Conservation (phyloP, 2,888 invertebrate species). For the Aethes cnicana region DNA sequence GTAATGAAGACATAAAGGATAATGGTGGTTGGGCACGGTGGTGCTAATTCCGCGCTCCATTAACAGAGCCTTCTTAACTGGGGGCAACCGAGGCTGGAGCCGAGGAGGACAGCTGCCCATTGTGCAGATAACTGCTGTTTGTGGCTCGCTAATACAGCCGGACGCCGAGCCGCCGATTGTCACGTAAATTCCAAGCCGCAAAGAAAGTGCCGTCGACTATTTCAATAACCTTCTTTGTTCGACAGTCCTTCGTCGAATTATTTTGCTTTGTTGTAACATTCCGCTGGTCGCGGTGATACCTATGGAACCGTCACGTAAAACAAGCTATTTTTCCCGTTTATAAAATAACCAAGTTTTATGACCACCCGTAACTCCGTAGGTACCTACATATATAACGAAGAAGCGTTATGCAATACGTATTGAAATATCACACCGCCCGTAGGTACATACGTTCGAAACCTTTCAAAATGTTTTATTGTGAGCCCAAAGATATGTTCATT, state of each 20-base stretch:
- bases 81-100: slow-evolving; percentile 49
- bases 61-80: slow-evolving; percentile 60
- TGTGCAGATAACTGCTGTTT: slow-evolving; percentile 50
- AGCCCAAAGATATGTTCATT: slow-evolving; percentile 50
- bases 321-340: slow-evolving; percentile 3
- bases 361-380: slow-evolving; percentile 22
- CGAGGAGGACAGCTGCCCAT: slow-evolving; percentile 58
- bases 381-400: slow-evolving; percentile 12
- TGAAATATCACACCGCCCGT: slow-evolving; percentile 20
- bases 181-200: slow-evolving; percentile 54
- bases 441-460: slow-evolving; percentile 27
- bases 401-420: slow-evolving; percentile 23
- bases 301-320: slow-evolving; percentile 23
- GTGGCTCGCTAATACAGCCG: slow-evolving; percentile 41
- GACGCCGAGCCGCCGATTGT: slow-evolving; percentile 44
- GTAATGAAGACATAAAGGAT: slow-evolving; percentile 67
- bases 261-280: slow-evolving; percentile 23
- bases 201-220: slow-evolving; percentile 42
- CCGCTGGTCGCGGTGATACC: slow-evolving; percentile 4
- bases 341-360: not conserved
- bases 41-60: slow-evolving; percentile 67
- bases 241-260: slow-evolving; percentile 21
- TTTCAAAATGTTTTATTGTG: slow-evolving; percentile 41
- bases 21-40: slow-evolving; percentile 52
- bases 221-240: slow-evolving; percentile 29